These are phyloP conservation scores for Chironex yamaguchii DNA, from an alignment of 30 jellyfish, hydroid and myxozoan genomes.

Conservation along the genomic window DNA sequence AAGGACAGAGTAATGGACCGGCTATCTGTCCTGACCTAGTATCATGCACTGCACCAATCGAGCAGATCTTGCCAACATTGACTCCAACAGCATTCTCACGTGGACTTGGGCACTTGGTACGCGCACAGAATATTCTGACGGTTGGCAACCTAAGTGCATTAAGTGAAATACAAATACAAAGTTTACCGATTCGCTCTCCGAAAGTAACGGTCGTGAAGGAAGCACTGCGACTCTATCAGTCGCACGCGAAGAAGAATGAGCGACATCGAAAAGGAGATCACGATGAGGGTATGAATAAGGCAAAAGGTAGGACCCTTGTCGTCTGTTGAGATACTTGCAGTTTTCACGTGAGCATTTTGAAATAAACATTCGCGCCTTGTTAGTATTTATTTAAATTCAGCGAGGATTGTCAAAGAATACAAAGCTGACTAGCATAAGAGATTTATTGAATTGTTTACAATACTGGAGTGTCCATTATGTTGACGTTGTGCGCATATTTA, in stretches of 20 bases:
- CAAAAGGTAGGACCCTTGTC: no score
- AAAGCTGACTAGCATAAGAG: no score
- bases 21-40: conserved; percentile 85
- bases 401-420: no score
- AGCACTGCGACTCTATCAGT: conserved; percentile 64
- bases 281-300: neutral
- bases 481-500: no score
- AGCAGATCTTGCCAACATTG: conserved; percentile 82
- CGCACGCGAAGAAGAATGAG: conserved; percentile 29
- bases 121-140: conserved; percentile 91
- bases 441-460: no score
- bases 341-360: no score
- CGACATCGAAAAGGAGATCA: neutral
- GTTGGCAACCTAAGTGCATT: conserved; percentile 84
- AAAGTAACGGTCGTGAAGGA: conserved; percentile 72
- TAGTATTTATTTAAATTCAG: no score
- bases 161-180: conserved; percentile 80
- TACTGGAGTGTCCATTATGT: no score
- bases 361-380: no score
- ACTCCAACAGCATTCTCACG: conserved; percentile 81
- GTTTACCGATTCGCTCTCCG: conserved; percentile 94
- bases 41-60: conserved; percentile 83
- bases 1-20: conserved; percentile 6
- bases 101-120: conserved; percentile 86
- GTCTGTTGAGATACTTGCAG: no score